Evolutionary conservation across 2,888 invertebrate genomes (phyloP).

Genomic region (Orthosia cruda): DNA sequence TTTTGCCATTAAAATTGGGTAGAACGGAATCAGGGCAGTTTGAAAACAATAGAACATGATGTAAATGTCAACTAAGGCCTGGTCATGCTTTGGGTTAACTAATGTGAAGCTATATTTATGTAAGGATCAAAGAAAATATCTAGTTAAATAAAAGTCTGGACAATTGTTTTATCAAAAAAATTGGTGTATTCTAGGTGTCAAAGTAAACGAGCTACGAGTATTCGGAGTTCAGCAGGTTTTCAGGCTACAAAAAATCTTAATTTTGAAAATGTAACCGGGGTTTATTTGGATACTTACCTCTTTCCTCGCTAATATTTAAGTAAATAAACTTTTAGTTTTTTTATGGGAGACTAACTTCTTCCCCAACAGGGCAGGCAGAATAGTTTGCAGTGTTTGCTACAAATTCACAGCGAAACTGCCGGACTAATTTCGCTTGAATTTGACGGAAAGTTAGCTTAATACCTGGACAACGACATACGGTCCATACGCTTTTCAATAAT

Average conservation of each 20-base stretch:
- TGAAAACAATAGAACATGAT: not conserved
- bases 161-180: slow-evolving; percentile 4
- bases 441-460: not conserved
- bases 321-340: no score
- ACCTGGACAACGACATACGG: not conserved
- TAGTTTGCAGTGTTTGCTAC: not conserved
- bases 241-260: no score
- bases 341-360: not conserved
- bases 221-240: no score
- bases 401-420: not conserved
- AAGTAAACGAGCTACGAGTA: no score
- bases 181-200: not conserved
- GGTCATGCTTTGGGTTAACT: not conserved
- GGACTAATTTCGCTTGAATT: slow-evolving; percentile 7
- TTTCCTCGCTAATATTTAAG: no score
- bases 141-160: not conserved
- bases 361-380: not conserved
- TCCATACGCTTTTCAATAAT: slow-evolving; percentile 5
- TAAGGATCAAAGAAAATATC: not conserved
- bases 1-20: slow-evolving; percentile 9
- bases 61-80: not conserved
- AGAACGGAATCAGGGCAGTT: not conserved
- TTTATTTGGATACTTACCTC: no score
- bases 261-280: no score
- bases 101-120: not conserved